Base-by-base conservation (phyloP, 2,888 invertebrate genomes). In the Cataglyphis livida region DNA sequence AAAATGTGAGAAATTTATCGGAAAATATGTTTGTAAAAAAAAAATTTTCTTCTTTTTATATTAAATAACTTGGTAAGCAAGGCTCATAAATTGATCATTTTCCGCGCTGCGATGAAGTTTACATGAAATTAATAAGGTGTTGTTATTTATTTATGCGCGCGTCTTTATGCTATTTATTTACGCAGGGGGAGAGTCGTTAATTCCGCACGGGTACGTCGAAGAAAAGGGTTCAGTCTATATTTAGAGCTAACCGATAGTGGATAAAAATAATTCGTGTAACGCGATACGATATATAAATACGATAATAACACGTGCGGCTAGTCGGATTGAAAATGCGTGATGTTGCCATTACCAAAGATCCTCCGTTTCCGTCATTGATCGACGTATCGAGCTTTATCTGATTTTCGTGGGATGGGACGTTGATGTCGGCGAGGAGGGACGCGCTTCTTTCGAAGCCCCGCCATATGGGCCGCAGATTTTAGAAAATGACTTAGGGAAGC, bases 181-280 rank as follows among this genome's bases (percentile, higher is more conserved):
- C 81, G 76, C 82, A 82, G 61, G 32, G 79, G 88, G 57, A 82
- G 85, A 85, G 81, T 84, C 82, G 73, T 88, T 88, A 88, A 88
- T 88, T 85, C 85, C 84, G 88, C 88, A 79, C 87, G 87, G 85
- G 84, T 87, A 73, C 68, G 41, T 65, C 79, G 82, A 82, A 83
- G 73, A 82, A 84, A 75, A 83, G 79, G 82, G 75, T 74, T 75
- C 64, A 70, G 73, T 68, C 87, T 88, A 88, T 87, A 82, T 88
- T 88, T 88, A 87, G 71, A 81, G 70, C 28, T 73, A 82, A 64
- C 54, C 78, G 51, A 64, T 81, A 82, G 54, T 75, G 75, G 76
- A 83, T 88, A 88, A 88, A 88, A 87, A 88, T 88, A 88, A 84
- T 88, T 82, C 83, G 54, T 76, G 76, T 54, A 66, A 84, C 83